Percentiles rank a stretch among this genome's conserved stretches.
phyloP scores from a whole-genome alignment of 1,140 invertebrate genomes.

The Neodiprion fabricii region DNA sequence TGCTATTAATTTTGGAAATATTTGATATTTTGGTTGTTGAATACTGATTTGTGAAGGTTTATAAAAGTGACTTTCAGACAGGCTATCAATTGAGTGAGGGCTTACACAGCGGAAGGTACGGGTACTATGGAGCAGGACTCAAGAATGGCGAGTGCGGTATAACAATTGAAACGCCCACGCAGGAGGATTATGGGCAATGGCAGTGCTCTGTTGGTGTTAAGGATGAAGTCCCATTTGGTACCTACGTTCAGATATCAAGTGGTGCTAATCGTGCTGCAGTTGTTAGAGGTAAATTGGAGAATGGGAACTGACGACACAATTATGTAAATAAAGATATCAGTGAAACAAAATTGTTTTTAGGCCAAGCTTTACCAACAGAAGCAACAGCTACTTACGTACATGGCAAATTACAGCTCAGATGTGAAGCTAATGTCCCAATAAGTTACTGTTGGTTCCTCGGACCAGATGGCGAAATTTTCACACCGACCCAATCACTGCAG shows the following conservation, averaged over 20 bases:
- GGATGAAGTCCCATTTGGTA: neutral
- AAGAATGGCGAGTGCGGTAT: slow-evolving; percentile 19
- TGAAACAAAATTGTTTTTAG: neutral
- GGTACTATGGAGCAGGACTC: slow-evolving; percentile 25
- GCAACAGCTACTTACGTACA: neutral
- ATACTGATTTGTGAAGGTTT: no score
- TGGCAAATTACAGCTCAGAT: neutral
- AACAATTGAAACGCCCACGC: slow-evolving; percentile 16
- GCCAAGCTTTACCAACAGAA: neutral
- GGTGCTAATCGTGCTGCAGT: neutral
- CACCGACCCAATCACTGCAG: neutral
- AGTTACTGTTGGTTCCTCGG: slow-evolving; percentile 8
- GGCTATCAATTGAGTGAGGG: slow-evolving; percentile 21
- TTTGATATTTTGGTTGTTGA: no score
- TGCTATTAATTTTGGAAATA: no score
- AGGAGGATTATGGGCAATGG: slow-evolving; percentile 9
- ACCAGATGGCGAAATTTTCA: slow-evolving; percentile 1
- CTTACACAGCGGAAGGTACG: slow-evolving; percentile 24
- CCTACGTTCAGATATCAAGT: neutral
- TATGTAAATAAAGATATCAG: neutral
- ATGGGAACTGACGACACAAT: neutral
- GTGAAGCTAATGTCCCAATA: neutral
- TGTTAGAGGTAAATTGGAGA: neutral
- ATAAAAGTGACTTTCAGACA: neutral
- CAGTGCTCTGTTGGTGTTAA: slow-evolving; percentile 13